phyloP scores from a whole-genome alignment of 2,888 invertebrate species.

The Coelogynopora nodosa region DNA sequence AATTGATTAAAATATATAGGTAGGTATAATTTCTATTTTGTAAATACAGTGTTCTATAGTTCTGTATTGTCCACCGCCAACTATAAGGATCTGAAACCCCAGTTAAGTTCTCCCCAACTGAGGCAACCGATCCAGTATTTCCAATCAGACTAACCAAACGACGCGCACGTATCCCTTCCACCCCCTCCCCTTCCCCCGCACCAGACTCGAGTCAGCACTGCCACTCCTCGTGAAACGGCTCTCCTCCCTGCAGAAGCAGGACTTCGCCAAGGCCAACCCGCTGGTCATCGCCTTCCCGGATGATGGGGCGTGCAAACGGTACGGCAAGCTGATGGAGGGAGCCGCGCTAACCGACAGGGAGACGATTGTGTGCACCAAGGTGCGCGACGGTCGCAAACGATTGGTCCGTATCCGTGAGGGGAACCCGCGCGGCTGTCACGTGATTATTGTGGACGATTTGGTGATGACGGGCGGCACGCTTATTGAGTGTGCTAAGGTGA shows the following conservation, averaged over 20 bases:
- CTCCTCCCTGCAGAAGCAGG: slow-evolving; percentile 40
- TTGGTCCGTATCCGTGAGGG: slow-evolving; percentile 61
- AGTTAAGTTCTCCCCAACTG: no score
- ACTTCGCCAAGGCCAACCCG: not conserved
- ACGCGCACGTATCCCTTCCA: no score
- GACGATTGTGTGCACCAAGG: slow-evolving; percentile 55
- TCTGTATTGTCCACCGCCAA: no score
- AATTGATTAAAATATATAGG: no score
- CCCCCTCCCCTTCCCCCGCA: no score
- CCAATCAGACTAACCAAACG: no score
- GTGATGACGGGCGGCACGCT: slow-evolving; percentile 62
- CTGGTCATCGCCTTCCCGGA: slow-evolving; percentile 61
- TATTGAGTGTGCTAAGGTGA: slow-evolving; percentile 61
- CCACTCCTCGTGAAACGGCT: slow-evolving; percentile 55
- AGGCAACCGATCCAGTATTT: no score
- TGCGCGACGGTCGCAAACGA: slow-evolving; percentile 56
- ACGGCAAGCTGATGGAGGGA: not conserved
- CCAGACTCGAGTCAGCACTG: slow-evolving; percentile 60
- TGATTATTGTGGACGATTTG: slow-evolving; percentile 61
- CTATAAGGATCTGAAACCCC: no score
- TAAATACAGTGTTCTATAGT: no score
- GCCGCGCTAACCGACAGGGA: slow-evolving; percentile 8
- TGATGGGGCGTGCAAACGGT: slow-evolving; percentile 62
- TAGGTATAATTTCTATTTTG: no score
- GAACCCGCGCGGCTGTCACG: slow-evolving; percentile 56